These are phyloP conservation scores for Pyrochroa serraticornis DNA, from an alignment of 2,888 invertebrate genomes.

Conservation along the genomic window DNA sequence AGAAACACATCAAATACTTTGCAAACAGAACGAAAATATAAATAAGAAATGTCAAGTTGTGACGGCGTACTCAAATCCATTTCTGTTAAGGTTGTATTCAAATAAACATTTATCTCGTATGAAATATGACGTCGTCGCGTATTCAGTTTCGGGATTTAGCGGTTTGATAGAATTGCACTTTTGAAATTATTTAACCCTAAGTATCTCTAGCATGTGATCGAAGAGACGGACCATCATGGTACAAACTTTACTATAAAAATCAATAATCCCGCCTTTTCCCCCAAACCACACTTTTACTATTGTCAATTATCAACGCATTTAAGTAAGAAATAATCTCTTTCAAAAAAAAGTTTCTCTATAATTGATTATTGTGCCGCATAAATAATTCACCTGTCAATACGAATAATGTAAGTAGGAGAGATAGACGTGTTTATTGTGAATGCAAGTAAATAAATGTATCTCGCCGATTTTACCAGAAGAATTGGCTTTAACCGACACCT, in stretches of 20 bases:
- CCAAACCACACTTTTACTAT: constrained; percentile 5
- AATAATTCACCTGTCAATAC: no score
- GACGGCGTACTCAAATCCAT: constrained; percentile 31
- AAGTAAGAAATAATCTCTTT: no score
- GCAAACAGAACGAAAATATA: constrained; percentile 27
- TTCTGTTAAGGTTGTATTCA: constrained; percentile 29
- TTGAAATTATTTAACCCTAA: constrained; percentile 26
- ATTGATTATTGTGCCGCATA: no score
- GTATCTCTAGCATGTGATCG: constrained; percentile 23
- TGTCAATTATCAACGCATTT: no score
- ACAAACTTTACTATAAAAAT: constrained; percentile 28
- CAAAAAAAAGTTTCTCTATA: no score
- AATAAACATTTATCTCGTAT: constrained; percentile 29
- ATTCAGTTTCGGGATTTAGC: constrained; percentile 22
- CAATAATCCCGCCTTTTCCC: constrained; percentile 23
- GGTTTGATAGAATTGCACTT: constrained; percentile 26
- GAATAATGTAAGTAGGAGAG: no score
- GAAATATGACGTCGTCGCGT: constrained; percentile 27
- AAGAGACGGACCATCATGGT: constrained; percentile 28
- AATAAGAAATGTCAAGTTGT: constrained; percentile 31
- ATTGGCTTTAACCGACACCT: no score
- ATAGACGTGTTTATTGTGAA: no score
- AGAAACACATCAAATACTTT: constrained; percentile 25
- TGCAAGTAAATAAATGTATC: no score
- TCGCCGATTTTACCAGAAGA: no score